Evolutionary conservation across 2,888 invertebrate genomes (phyloP), one percentile per base, ranked within the genome.

Genomic region (Dolichopus griseipennis): DNA sequence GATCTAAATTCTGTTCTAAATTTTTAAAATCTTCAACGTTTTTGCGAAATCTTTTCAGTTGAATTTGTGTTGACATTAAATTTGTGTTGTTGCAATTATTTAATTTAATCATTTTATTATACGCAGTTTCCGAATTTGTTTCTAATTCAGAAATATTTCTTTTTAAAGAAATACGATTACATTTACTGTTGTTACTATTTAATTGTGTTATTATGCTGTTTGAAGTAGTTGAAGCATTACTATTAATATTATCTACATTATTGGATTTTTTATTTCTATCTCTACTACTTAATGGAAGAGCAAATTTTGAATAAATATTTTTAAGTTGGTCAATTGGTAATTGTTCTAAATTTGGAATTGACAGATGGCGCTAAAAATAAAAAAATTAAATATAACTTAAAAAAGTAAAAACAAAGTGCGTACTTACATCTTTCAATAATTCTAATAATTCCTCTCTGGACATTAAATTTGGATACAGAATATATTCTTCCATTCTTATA

Each of bases 241-340:
- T 27, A 27, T 5, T 27, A 4, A 27, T 4, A 27, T 27, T 27
- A 27, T 27, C 27, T 27, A 27, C 5, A 27, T 27, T 27, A 27
- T 27, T 5, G 63, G 65, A 61, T 65, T 68, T 20, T n/a, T 34
- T 37, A 22, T 37, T 4, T 63, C 9, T 61, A 62, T 69, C 69
- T 61, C 76, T 70, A 61, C 66, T 69, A 8, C 72, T 73, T 20
- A 76, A 66, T 2, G 77, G 78, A n/a, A 76, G 67, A 8, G 73
- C 75, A 71, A 76, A 77, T 10, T 74, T 74, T 67, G 73, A 74
- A 68, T 74, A 77, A 64, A 78, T 72, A 65, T 73, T 72, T 6
- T 74, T 43, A 0, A 77, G 69, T 62, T 76, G 75, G 0, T 71
- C 70, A 18, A 72, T 68, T 6, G 72, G 63, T 67, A 76, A 68